Evolutionary conservation across 2,888 invertebrate species (phyloP).

Genomic region (Metacarcinus magister): DNA sequence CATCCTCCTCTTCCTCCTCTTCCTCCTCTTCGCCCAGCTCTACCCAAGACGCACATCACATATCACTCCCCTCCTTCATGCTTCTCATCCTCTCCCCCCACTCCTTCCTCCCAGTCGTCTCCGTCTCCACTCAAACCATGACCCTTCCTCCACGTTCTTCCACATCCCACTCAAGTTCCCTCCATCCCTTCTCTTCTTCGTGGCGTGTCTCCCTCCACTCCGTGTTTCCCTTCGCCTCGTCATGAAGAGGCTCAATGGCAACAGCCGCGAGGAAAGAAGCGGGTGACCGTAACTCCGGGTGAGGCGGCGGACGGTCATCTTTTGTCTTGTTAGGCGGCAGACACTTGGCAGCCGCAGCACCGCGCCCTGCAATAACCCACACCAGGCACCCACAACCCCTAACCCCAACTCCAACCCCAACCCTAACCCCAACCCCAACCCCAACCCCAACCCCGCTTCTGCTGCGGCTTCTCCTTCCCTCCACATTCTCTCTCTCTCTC

Average conservation of each 20-base stretch:
- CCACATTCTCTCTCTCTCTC: background rate
- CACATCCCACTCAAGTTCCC: background rate
- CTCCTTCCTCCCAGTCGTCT: background rate
- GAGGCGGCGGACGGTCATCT: conserved; percentile 43
- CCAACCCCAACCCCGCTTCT: background rate
- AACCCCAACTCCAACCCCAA: background rate
- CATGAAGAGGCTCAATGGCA: conserved; percentile 17
- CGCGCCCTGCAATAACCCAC: conserved; percentile 38
- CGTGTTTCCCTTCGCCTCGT: background rate
- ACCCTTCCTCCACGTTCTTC: too few species aligned
- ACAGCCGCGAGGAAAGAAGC: conserved; percentile 42
- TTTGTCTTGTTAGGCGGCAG: conserved; percentile 49
- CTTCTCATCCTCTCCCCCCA: background rate
- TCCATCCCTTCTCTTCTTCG: background rate
- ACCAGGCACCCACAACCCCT: conserved; percentile 1
- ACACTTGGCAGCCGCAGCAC: conserved; percentile 42
- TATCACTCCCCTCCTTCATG: background rate
- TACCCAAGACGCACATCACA: background rate
- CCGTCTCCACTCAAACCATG: too few species aligned
- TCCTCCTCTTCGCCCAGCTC: background rate
- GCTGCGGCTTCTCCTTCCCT: background rate
- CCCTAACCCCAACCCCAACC: background rate
- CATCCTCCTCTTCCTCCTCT: background rate
- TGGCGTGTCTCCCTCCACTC: background rate
- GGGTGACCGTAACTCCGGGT: conserved; percentile 38